Base-by-base conservation (phyloP, 2,888 invertebrate genomes). In the Chrysopilus asiliformis region DNA sequence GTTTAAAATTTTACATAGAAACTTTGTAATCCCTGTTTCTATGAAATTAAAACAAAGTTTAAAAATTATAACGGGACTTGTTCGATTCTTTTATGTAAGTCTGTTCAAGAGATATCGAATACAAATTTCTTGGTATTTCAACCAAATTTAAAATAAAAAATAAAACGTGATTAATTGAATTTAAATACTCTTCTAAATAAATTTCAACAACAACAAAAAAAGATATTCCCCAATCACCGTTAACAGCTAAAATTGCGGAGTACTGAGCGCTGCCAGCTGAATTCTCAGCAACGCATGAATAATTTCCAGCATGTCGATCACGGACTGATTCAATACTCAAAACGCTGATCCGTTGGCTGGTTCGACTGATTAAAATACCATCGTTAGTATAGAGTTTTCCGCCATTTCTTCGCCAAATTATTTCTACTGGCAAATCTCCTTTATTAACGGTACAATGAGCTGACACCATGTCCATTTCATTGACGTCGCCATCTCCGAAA, bases 351-450 rank as follows among this genome's bases (percentile, higher is more conserved):
- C 74, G 73, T 57, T 71, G 72, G 49, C 70, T 74, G 46, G 72
- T 71, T 53, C 66, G 70, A 28, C 70, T 71, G 30, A 75, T 60
- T 34, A 72, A 60, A 39, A 76, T 72, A 48, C 73, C 74, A 53
- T 72, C 57, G 44, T 72, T 73, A 50, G 65, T 67, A 50, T 64
- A 65, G 32, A 66, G 55, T 45, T 75, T 66, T 13, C 64, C 63
- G 47, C 71, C 70, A 44, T 72, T 70, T 48, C 70, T 66, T 20
- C 70, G 69, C 84, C 83, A 84, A 42, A 70, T 70, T 42, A 84
- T 72, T 47, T 76, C 74, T 44, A 89, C 67, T 2, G 87, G 87
- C 49, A 76, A 71, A 60, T 87, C 86, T 40, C 87, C 83, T 57
- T 81, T 80, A 52, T 72, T 71, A 32, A 79, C 70, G 32, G 77